These are phyloP conservation scores for Aselliscus stoliczkanus DNA, from an alignment of 2,797 vertebrate genomes.

Conservation along the genomic window DNA sequence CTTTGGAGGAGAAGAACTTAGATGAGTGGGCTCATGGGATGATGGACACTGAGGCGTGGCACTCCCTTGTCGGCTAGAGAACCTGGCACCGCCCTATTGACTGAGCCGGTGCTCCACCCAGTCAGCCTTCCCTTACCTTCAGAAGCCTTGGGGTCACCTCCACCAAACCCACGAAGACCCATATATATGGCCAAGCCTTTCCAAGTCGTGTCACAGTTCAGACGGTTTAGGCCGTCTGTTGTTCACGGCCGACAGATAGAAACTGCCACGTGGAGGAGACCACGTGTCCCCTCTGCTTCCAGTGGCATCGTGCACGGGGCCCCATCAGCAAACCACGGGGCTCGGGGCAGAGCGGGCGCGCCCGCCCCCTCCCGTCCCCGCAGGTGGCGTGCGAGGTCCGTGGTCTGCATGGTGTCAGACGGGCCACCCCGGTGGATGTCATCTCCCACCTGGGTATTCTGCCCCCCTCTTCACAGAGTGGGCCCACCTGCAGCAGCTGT, in stretches of 20 bases:
- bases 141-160: background rate
- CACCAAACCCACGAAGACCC: background rate
- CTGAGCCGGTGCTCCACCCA: accelerated
- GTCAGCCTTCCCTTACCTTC: background rate
- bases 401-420: background rate
- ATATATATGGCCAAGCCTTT: accelerated
- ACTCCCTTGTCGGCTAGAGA: accelerated
- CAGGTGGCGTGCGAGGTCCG: accelerated
- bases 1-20: background rate
- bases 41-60: accelerated
- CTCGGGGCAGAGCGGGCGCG: accelerated
- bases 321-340: accelerated
- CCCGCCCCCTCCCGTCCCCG: background rate
- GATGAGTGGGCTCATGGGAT: accelerated
- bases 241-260: background rate
- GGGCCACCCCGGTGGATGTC: background rate
- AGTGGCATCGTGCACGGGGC: accelerated
- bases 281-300: accelerated
- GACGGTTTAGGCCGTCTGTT: background rate
- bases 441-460: background rate
- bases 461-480: too few relatives aligned
- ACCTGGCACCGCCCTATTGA: accelerated
- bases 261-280: background rate
- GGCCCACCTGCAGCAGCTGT: background rate
- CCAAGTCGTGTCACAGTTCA: background rate